Evolutionary conservation across 1,140 invertebrate genomes (phyloP), one percentile per base, ranked within the genome.

Genomic region (Sogatella furcifera): DNA sequence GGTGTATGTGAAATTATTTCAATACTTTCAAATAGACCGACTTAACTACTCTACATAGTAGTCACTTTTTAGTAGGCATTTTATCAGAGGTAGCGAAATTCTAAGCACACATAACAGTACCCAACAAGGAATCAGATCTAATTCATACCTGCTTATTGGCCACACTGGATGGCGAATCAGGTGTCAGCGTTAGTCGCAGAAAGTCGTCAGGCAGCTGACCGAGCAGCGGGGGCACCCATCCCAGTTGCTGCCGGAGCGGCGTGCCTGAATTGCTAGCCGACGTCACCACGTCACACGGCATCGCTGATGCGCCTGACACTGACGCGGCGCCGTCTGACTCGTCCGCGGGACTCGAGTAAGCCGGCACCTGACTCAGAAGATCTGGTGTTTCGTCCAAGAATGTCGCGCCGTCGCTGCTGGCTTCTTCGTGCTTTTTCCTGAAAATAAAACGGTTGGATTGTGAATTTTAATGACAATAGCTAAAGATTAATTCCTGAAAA

Each of bases 221-320:
- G 17, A 95, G 69, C 69, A 95, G 77, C 17, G 89, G 84, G 14
- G 91, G 90, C 65, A 88, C 83, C 90, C 90, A 94, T 68, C 83
- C 83, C 58, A 73, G 69, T 8, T 43, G 55, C 5, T 31, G 52
- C 11, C 58, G 17, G 5, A 64, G 52, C 1, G 64, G 61, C 14
- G 53, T 61, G 5, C 38, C 58, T 21, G 17, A 52, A 13, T 34
- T n/a, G 21, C 34, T 38, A 38, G 34, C 34, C 11, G 34, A 38
- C 34, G 34, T 38, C 19, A 52, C 49, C 6, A 24, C 22, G 49
- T 21, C 22, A 24, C 19, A 52, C 49, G 22, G 19, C 19, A 52
- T 11, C 10, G 19, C 49, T 14, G 49, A 22, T n/a, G 21, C 58
- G 4, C 55, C 15, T 38, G n/a, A 46, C n/a, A 5, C n/a, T 21